Conservation (phyloP, 2,888 invertebrate species). For the Lasioglossum vierecki region DNA sequence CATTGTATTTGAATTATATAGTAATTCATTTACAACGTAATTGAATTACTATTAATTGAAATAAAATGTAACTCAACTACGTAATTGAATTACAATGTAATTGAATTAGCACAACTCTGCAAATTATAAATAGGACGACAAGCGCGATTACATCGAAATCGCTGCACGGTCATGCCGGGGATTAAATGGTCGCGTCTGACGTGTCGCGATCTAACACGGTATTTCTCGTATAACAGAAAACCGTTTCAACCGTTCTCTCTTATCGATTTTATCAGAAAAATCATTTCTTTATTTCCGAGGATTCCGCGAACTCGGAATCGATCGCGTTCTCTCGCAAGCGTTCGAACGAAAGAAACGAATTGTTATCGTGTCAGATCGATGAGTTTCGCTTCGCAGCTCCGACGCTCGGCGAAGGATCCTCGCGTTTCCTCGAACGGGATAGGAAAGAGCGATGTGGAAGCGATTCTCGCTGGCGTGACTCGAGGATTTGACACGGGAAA, state of each 20-base stretch:
- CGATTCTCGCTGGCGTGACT: not conserved
- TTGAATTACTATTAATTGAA: too few relatives aligned
- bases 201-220: not conserved
- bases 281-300: not conserved
- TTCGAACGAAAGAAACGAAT: conserved; percentile 26
- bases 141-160: too few relatives aligned
- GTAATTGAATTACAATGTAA: too few relatives aligned
- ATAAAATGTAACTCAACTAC: too few relatives aligned
- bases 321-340: not conserved
- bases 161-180: too few relatives aligned
- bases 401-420: not conserved
- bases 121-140: too few relatives aligned
- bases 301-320: not conserved
- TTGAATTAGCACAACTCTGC: too few relatives aligned
- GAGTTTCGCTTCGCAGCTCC: not conserved
- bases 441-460: not conserved
- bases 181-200: not conserved
- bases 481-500: conserved; percentile 30
- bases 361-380: not conserved
- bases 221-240: not conserved
- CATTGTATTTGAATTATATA: too few relatives aligned
- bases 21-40: too few relatives aligned
- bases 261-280: not conserved
- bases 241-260: not conserved
- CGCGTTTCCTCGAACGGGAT: not conserved